These are phyloP conservation scores for Bothrops jararaca DNA, from an alignment of 2,113 vertebrate species.

Conservation along the genomic window DNA sequence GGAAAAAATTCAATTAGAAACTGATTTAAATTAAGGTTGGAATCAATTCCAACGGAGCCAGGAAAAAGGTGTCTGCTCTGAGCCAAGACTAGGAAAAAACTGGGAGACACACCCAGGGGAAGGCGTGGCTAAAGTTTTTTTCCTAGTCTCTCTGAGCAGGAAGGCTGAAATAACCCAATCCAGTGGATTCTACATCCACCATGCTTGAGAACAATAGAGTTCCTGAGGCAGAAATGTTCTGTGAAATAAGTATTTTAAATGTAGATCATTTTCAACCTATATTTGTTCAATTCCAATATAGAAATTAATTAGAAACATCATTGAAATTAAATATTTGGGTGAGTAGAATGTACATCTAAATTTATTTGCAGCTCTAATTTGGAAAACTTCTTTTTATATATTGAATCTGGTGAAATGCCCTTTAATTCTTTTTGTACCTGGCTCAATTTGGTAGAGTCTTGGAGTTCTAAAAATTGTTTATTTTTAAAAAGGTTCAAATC, in stretches of 20 bases:
- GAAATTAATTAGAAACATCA: background rate
- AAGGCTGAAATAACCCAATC: no score
- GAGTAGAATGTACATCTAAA: background rate
- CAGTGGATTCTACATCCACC: no score
- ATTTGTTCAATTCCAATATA: background rate
- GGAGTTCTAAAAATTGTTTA: background rate
- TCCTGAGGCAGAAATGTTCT: background rate
- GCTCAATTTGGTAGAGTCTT: background rate
- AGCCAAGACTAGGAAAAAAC: no score
- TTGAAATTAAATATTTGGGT: background rate
- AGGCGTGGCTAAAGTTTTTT: no score
- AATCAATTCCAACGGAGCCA: no score
- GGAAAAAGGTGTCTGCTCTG: no score
- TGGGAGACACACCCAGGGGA: no score
- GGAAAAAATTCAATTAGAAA: no score
- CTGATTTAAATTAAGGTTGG: no score
- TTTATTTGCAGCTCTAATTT: background rate
- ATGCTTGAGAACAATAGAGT: no score
- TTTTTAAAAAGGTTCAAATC: background rate
- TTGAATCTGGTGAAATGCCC: background rate
- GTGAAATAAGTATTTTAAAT: background rate
- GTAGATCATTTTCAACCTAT: background rate
- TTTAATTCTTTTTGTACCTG: background rate
- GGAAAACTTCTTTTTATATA: background rate
- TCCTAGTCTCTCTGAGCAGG: no score